Evolutionary conservation across 2,797 vertebrate species (phyloP).

Genomic region (Eurystomus glaucurus): DNA sequence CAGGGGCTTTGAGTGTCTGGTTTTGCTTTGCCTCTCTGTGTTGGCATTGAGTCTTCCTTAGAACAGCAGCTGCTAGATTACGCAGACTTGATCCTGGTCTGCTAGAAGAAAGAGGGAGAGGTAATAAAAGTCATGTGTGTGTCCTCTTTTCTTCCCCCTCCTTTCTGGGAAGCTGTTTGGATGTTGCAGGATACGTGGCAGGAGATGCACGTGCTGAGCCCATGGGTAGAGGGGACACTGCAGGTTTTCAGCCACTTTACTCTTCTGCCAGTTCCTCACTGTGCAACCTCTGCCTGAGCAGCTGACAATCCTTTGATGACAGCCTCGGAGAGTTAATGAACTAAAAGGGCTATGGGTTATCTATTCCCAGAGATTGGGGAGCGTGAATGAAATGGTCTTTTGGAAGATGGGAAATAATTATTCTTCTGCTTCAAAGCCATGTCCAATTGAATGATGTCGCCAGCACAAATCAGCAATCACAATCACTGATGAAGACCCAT

Average conservation of each 20-base stretch:
- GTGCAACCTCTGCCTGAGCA: slow-evolving; percentile 1
- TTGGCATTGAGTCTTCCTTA: background rate
- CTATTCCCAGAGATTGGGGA: slow-evolving; percentile 72
- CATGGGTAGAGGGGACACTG: background rate
- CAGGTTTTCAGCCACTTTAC: slow-evolving; percentile 21
- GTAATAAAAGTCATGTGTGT: background rate
- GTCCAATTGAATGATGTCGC: slow-evolving; percentile 80
- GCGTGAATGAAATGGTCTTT: slow-evolving; percentile 76
- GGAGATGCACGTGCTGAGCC: background rate
- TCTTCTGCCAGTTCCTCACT: background rate
- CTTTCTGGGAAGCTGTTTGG: background rate
- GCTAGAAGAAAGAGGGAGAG: background rate
- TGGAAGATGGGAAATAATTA: slow-evolving; percentile 79
- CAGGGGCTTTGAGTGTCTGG: background rate
- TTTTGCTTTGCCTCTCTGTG: background rate
- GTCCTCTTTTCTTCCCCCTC: background rate
- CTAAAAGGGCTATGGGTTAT: slow-evolving; percentile 69
- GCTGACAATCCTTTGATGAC: slow-evolving; percentile 67
- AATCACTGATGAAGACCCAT: slow-evolving; percentile 78
- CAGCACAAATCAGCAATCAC: slow-evolving; percentile 75
- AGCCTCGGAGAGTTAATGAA: slow-evolving; percentile 72
- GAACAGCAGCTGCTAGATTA: background rate
- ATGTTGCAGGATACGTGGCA: background rate
- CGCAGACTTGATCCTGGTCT: background rate
- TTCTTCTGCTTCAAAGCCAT: slow-evolving; percentile 80